Evolutionary conservation across 2,113 vertebrate species (phyloP).

Genomic region (Addax nasomaculatus): DNA sequence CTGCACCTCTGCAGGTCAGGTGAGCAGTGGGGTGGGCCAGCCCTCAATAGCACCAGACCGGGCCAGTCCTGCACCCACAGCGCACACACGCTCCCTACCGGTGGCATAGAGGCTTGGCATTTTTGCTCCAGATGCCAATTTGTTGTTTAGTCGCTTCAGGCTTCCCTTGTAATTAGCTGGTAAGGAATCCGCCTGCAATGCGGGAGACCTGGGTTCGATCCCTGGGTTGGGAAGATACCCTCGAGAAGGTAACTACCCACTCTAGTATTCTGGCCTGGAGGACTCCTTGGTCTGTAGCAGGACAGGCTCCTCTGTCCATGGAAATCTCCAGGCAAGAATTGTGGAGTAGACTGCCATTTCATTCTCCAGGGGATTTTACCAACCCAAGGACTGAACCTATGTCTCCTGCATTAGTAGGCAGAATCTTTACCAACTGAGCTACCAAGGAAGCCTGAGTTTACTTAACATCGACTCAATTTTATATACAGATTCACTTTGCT

Average conservation of each 20-base stretch:
- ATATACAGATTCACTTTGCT: constrained; percentile 45
- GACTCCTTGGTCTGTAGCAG: not conserved
- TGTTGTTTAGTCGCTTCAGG: not conserved
- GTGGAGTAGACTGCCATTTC: not conserved
- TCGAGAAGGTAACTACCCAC: not conserved
- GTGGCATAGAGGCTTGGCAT: not conserved
- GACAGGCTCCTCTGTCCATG: not conserved
- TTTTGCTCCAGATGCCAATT: not conserved
- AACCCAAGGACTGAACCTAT: not conserved
- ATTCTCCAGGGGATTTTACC: not conserved
- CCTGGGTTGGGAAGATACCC: not conserved
- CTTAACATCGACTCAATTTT: constrained; percentile 67
- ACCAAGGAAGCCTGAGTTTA: constrained; percentile 44
- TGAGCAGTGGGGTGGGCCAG: not conserved
- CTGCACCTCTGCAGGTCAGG: not conserved
- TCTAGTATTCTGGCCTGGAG: not conserved
- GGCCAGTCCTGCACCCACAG: not conserved
- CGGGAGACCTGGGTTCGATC: not conserved
- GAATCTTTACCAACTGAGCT: not conserved
- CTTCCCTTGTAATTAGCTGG: not conserved
- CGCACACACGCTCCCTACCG: not conserved
- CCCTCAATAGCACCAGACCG: not conserved
- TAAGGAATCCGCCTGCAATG: not conserved
- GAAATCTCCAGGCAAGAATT: not conserved
- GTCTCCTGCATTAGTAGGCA: not conserved